A percentile compares a stretch with the other conserved stretches of the same genome.
These are phyloP conservation scores for Danaus chrysippus DNA, from an alignment of 2,888 invertebrate species.

Conservation along the genomic window DNA sequence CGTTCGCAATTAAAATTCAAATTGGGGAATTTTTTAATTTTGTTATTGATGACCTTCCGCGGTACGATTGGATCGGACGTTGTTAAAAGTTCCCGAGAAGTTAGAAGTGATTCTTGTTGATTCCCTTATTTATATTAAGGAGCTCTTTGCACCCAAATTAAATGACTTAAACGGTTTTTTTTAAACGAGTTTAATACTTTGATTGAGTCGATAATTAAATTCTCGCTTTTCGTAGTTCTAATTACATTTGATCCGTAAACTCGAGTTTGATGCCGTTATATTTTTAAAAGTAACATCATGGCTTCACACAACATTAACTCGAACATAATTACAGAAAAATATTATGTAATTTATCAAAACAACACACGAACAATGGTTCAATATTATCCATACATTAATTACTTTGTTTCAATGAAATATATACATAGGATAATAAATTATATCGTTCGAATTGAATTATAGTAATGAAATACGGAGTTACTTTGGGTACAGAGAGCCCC, in stretches of 20 bases:
- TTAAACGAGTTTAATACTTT: constrained; percentile 9
- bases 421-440: constrained; percentile 39
- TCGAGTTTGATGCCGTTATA: neutral
- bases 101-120: constrained; percentile 53
- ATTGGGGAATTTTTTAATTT: constrained; percentile 76
- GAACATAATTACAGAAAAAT: neutral
- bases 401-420: constrained; percentile 28
- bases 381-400: constrained; percentile 19
- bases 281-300: neutral
- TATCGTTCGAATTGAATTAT: constrained; percentile 74
- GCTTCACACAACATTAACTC: neutral
- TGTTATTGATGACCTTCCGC: constrained; percentile 74
- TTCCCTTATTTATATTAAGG: constrained; percentile 55
- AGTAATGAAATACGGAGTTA: constrained; percentile 73
- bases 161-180: constrained; percentile 25
- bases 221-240: too few species aligned
- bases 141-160: constrained; percentile 23
- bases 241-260: neutral
- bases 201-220: neutral
- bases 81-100: constrained; percentile 65
- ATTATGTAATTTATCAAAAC: neutral
- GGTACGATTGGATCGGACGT: constrained; percentile 61
- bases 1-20: constrained; percentile 77
- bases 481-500: constrained; percentile 72
- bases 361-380: constrained; percentile 5